Evolutionary conservation across 2,888 invertebrate species (phyloP), one percentile per base, ranked within the genome.

Genomic region (Caenorhabditis sp.): DNA sequence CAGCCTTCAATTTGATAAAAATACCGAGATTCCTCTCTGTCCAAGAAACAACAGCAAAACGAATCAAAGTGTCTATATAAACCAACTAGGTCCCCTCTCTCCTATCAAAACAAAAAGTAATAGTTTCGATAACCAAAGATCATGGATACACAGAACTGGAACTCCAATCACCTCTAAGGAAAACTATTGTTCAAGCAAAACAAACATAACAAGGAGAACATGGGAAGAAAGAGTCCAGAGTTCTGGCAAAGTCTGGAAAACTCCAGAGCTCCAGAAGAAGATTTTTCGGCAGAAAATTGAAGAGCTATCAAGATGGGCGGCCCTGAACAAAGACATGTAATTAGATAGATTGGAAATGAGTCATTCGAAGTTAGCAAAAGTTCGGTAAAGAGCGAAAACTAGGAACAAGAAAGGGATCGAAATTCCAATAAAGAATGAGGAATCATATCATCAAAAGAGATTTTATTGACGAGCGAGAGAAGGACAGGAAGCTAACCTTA

Each of bases 401-500:
- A 24, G 10, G 26, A 24, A 3, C 6, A 54, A 56, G 3, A 3
- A 61, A 8, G 8, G 47, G 63, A 24, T 44, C 14, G 12, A 19
- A 24, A 41, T 14, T 24, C 47, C 26, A 26, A n/a, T n/a, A n/a
- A 24, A 31, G 28, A 28, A 31, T 10, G 24, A 16, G 26, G 14
- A 44, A 2, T 7, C 24, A 41, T 44, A 19, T 35, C 31, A 66
- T 31, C 16, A 58, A 56, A 56, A 58, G 61, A 38, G 54, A 28
- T 58, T 69, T 70, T 58, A 35, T 47, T 54, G 58, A 49, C 44
- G 59, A 72, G 72, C n/a, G n/a, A 72, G 59, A 47, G 44, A 44
- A 47, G 44, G 51, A 35, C 66, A 66, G 66, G 49, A 66, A 68
- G 54, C 68, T 68, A 68, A 68, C 68, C 68, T 68, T 66, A 51